Percentiles rank a stretch among this genome's conserved stretches.
Conservation (phyloP, 2,888 invertebrate genomes). For the Camptogramma bilineatum region DNA sequence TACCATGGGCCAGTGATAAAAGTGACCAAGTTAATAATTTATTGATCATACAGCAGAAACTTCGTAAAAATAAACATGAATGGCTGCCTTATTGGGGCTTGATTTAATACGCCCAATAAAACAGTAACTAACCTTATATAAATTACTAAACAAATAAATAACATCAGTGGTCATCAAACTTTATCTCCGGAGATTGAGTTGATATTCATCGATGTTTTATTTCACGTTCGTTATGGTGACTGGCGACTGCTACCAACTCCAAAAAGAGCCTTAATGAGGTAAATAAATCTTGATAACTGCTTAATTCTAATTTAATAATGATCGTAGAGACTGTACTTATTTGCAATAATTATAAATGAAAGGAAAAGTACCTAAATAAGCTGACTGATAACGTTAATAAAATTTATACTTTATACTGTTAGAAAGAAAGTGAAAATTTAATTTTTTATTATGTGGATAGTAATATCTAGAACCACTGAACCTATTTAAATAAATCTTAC, state of each 20-base stretch:
- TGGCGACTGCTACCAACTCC: slow-evolving; percentile 35
- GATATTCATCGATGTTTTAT: slow-evolving; percentile 59
- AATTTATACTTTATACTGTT: too few relatives aligned
- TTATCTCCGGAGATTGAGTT: slow-evolving; percentile 64
- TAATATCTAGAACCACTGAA: too few relatives aligned
- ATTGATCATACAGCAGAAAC: slow-evolving; percentile 83
- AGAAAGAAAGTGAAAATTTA: too few relatives aligned
- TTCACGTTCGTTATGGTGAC: slow-evolving; percentile 38
- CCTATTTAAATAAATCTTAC: too few relatives aligned
- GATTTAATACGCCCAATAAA: slow-evolving; percentile 84
- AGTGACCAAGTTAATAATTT: slow-evolving; percentile 84
- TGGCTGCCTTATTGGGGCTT: slow-evolving; percentile 85
- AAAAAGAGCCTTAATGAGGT: slow-evolving; percentile 24
- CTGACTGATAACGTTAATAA: too few relatives aligned
- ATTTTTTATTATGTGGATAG: too few relatives aligned
- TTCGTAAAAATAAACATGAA: slow-evolving; percentile 85
- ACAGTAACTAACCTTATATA: slow-evolving; percentile 86
- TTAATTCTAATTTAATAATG: slow-evolving; percentile 5
- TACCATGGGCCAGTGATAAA: slow-evolving; percentile 80
- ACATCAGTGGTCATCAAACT: slow-evolving; percentile 81
- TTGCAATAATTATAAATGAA: background rate
- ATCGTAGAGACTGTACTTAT: background rate
- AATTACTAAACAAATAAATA: slow-evolving; percentile 86
- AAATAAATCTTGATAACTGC: slow-evolving; percentile 20
- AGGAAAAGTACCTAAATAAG: background rate